Conservation (phyloP, 2,797 vertebrate species). For the Holocentrus rufus region DNA sequence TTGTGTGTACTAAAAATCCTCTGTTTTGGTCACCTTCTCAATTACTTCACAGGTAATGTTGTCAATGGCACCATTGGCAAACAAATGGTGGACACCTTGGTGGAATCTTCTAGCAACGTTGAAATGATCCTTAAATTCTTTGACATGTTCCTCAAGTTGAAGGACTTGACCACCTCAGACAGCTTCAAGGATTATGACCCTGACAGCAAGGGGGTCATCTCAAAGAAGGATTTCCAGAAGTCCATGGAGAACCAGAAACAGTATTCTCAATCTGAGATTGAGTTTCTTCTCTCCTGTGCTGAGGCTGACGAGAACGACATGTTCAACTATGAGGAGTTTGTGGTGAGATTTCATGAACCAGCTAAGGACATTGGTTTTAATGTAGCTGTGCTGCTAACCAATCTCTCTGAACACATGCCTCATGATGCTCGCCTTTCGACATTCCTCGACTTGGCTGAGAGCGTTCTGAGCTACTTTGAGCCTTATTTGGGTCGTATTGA, state of each 20-base stretch:
- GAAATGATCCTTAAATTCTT: constrained; percentile 99
- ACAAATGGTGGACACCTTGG: constrained; percentile 99
- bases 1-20: constrained; percentile 5
- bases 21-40: neutral
- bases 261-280: constrained; percentile 95
- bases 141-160: constrained; percentile 99
- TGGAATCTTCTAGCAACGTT: constrained; percentile 97
- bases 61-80: constrained; percentile 99
- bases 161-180: constrained; percentile 96
- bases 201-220: constrained; percentile 95
- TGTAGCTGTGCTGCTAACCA: constrained; percentile 94
- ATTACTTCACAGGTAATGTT: constrained; percentile 88
- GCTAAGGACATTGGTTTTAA: constrained; percentile 99
- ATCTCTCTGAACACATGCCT: constrained; percentile 98
- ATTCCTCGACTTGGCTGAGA: constrained; percentile 92
- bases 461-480: constrained; percentile 98
- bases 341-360: constrained; percentile 95
- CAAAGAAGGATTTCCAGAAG: constrained; percentile 99
- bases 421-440: constrained; percentile 91
- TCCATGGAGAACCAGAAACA: constrained; percentile 99
- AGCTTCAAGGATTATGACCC: constrained; percentile 94
- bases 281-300: constrained; percentile 95
- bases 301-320: constrained; percentile 98
- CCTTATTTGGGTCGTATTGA: constrained; percentile 96
- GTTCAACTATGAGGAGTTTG: constrained; percentile 97